phyloP scores from a whole-genome alignment of 2,888 invertebrate species.

The Thymelicus sylvestris region DNA sequence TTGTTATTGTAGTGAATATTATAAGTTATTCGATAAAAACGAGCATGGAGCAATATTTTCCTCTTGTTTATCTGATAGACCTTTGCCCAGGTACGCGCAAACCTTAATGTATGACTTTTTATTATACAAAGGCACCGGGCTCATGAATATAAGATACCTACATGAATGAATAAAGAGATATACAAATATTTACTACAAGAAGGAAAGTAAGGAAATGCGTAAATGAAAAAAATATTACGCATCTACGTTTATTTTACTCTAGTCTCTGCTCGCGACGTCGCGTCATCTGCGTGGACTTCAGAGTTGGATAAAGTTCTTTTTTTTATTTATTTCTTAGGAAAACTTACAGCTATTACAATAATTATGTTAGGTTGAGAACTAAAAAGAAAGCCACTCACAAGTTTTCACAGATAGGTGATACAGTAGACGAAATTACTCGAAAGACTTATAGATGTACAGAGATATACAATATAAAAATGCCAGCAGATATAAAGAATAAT shows the following conservation, averaged over 20 bases:
- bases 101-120: constrained; percentile 30
- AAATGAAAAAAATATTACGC: not conserved
- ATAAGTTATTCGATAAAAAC: constrained; percentile 1
- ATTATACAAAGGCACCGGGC: constrained; percentile 32
- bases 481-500: too few relatives aligned
- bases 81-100: constrained; percentile 21
- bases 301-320: too few relatives aligned
- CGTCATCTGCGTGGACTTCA: too few relatives aligned
- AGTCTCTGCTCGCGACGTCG: too few relatives aligned
- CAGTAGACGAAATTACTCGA: too few relatives aligned
- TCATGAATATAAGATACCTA: constrained; percentile 34
- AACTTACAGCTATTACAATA: too few relatives aligned
- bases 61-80: constrained; percentile 19
- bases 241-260: not conserved
- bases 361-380: too few relatives aligned
- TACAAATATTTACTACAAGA: constrained; percentile 17
- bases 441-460: too few relatives aligned
- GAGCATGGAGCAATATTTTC: constrained; percentile 23
- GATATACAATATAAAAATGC: too few relatives aligned
- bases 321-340: too few relatives aligned
- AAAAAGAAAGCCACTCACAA: too few relatives aligned
- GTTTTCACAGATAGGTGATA: too few relatives aligned
- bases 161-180: constrained; percentile 20
- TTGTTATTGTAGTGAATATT: constrained; percentile 25
- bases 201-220: not conserved